These are phyloP conservation scores for Octodon degus DNA, from an alignment of 2,113 vertebrate genomes.

Conservation along the genomic window DNA sequence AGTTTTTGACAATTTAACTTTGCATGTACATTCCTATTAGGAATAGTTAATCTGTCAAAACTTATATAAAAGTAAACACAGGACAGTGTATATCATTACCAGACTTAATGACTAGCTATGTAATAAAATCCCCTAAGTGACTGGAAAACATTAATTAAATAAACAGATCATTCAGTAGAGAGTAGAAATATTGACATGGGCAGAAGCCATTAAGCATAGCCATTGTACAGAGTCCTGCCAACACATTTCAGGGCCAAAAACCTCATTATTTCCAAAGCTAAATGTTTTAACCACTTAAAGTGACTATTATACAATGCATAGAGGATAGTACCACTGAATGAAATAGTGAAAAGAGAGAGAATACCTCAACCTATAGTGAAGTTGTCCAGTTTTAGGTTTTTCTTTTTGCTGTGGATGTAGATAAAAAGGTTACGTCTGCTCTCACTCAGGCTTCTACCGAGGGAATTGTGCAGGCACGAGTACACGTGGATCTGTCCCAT, in stretches of 20 bases:
- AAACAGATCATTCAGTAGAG: neutral
- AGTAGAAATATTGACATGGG: constrained; percentile 1
- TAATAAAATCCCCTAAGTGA: neutral
- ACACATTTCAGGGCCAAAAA: constrained; percentile 19
- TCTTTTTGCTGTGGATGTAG: neutral
- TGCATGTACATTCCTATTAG: neutral
- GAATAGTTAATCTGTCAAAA: neutral
- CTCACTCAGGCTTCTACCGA: neutral
- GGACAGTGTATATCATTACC: neutral
- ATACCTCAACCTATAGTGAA: neutral
- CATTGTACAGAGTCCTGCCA: neutral
- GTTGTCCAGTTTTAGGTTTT: neutral
- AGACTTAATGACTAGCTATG: constrained; percentile 32
- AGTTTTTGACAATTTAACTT: neutral
- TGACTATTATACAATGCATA: neutral
- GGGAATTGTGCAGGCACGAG: neutral
- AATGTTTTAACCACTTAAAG: neutral
- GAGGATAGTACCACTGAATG: neutral
- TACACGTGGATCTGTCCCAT: fast-evolving
- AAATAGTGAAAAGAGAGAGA: neutral
- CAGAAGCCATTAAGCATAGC: neutral
- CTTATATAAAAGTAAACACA: neutral
- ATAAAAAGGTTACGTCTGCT: neutral
- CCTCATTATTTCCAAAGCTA: constrained; percentile 9
- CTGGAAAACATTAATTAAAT: constrained; percentile 35